Conservation (phyloP, 2,113 vertebrate genomes). For the Dolichallabes microphthalmus region DNA sequence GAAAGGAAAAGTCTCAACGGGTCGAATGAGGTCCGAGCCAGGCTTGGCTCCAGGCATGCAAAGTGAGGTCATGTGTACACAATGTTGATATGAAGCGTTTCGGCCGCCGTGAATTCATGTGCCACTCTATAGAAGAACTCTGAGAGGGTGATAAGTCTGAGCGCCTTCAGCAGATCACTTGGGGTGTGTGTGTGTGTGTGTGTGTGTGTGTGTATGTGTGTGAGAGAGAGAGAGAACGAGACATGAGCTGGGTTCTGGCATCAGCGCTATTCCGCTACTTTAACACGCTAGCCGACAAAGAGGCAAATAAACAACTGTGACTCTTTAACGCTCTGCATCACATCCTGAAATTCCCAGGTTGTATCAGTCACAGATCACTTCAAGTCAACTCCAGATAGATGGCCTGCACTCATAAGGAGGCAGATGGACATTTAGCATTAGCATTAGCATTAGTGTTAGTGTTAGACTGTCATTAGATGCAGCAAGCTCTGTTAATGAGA, state of each 20-base stretch:
- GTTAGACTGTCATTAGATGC: neutral
- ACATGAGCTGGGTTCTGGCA: conserved; percentile 9
- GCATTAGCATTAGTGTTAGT: conserved; percentile 50
- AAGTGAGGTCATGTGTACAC: conserved; percentile 50
- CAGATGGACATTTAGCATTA: conserved; percentile 66
- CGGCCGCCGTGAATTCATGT: conserved; percentile 19
- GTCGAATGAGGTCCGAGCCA: conserved; percentile 25
- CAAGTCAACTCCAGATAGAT: conserved; percentile 9
- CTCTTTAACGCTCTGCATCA: conserved; percentile 33
- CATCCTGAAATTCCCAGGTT: conserved; percentile 17
- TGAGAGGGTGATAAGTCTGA: conserved; percentile 51
- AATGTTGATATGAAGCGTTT: conserved; percentile 25
- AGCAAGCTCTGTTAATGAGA: neutral
- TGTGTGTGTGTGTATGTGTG: conserved; percentile 24
- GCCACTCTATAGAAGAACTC: conserved; percentile 29
- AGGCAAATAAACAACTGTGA: conserved; percentile 10
- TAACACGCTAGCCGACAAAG: neutral
- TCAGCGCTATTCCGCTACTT: conserved; percentile 26
- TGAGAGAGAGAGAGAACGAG: neutral
- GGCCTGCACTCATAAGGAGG: conserved; percentile 37
- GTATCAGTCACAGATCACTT: neutral
- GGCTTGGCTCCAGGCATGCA: conserved; percentile 43
- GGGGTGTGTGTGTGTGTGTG: conserved; percentile 4
- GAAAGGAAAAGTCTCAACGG: conserved; percentile 31
- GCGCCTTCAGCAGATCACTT: conserved; percentile 32